phyloP scores from a whole-genome alignment of 2,888 invertebrate species.

The Agriopis marginaria region DNA sequence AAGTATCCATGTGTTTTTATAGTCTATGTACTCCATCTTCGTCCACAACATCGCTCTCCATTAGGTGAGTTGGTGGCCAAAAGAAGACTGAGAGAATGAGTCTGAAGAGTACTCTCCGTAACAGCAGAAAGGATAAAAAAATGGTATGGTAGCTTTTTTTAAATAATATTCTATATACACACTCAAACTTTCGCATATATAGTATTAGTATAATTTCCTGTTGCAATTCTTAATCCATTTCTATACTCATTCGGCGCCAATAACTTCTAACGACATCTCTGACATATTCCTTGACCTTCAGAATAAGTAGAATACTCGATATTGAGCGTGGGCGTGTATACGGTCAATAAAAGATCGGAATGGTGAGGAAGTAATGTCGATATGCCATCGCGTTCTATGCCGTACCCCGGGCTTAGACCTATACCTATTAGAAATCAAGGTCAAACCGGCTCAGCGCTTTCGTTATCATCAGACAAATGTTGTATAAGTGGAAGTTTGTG shows the following conservation, averaged over 20 bases:
- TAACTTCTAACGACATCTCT: constrained; percentile 40
- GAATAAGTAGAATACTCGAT: constrained; percentile 25
- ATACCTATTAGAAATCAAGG: background rate
- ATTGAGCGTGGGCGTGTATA: constrained; percentile 34
- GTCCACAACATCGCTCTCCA: too few relatives aligned
- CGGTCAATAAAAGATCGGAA: constrained; percentile 45
- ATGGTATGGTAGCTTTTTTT: too few relatives aligned
- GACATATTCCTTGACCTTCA: constrained; percentile 46
- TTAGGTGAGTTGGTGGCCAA: too few relatives aligned
- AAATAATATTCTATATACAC: too few relatives aligned
- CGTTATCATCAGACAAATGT: background rate
- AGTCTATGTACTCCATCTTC: too few relatives aligned
- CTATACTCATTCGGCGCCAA: constrained; percentile 20
- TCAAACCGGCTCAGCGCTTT: background rate
- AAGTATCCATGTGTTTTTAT: too few relatives aligned
- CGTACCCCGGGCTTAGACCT: constrained; percentile 10
- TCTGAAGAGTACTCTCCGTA: too few relatives aligned
- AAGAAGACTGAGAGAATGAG: too few relatives aligned
- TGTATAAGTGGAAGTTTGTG: too few relatives aligned
- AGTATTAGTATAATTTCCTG: background rate
- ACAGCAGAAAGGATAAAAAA: too few relatives aligned
- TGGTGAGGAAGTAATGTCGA: constrained; percentile 53
- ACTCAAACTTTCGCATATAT: too few relatives aligned
- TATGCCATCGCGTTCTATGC: constrained; percentile 56
- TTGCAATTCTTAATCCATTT: constrained; percentile 5